Base-by-base conservation (phyloP, 64 coral and sea anemone genomes). In the Pocillopora verrucosa region DNA sequence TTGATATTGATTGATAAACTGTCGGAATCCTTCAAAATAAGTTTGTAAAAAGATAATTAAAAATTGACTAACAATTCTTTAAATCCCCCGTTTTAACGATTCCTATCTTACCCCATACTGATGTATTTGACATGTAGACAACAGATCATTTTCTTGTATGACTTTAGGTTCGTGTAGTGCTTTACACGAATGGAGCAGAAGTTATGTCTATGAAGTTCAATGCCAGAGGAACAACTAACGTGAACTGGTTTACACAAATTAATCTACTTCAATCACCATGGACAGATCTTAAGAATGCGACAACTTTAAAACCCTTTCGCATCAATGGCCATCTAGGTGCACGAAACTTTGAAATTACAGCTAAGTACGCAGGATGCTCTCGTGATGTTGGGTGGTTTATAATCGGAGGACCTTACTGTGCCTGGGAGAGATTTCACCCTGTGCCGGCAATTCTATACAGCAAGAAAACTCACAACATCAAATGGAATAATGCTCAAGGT, bases 191-290 rank as follows among this genome's bases (percentile, higher is more conserved):
- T 16, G 59, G 30, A 25, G 16, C 30, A 30, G 78, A 93, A 56
- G 65, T 93, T 9, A 10, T 80, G 30, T 68, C 22, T 19, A 41
- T 93, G 2, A 87, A 74, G 11, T 89, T 89, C 79, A 89, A 76
- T 16, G 86, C 65, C 15, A 14, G 3, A 9, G 67, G 36, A 10
- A 56, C 64, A 12, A 75, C 56, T 69, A 76, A 77, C 20, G 34
- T 59, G 16, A 41, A 16, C 36, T 93, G 92, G 78, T 89, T 89
- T 81, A 61, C 69, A 20, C 57, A 26, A 34, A 24, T 64, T 56
- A 41, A 61, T 37, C 78, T 89, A 1, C 13, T 87, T 34, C 58
- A 41, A 1, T 60, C 74, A 17, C 51, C 76, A 34, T 92, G 83
- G 89, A 76, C 13, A 11, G 89, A 84, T 61, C 78, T 91, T 24